These are phyloP conservation scores for Psettodes erumei DNA, from an alignment of 2,113 vertebrate genomes.

Conservation along the genomic window DNA sequence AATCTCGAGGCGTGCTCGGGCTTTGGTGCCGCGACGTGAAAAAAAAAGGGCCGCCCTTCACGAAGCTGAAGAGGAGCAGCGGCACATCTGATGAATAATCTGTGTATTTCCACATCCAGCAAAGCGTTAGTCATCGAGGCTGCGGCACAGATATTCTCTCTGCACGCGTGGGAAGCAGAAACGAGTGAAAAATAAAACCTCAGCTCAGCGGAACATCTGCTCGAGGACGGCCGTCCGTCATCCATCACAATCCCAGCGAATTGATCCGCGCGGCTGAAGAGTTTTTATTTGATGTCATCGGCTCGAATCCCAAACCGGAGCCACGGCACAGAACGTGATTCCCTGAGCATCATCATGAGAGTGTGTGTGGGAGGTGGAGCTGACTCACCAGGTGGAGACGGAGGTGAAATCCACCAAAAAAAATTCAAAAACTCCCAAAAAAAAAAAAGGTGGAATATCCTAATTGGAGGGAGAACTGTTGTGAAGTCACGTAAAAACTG, in stretches of 20 bases:
- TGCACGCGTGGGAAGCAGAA: slow-evolving; percentile 42
- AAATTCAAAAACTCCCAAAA: not conserved
- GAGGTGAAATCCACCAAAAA: slow-evolving; percentile 30
- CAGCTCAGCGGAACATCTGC: slow-evolving; percentile 24
- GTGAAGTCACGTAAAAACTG: too few relatives aligned
- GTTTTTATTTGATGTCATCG: slow-evolving; percentile 12
- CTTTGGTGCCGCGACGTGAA: slow-evolving; percentile 36
- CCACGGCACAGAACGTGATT: not conserved
- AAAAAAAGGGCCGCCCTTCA: slow-evolving; percentile 34
- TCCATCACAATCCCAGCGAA: not conserved
- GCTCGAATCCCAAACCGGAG: slow-evolving; percentile 15
- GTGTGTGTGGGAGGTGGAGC: slow-evolving; percentile 21
- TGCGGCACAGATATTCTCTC: slow-evolving; percentile 23
- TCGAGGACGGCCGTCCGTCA: not conserved
- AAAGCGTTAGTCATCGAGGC: slow-evolving; percentile 60
- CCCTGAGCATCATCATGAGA: too few relatives aligned
- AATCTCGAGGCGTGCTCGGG: slow-evolving; percentile 5
- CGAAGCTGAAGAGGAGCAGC: slow-evolving; percentile 30
- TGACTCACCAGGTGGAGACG: slow-evolving; percentile 53
- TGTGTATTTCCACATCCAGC: slow-evolving; percentile 43
- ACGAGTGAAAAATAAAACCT: slow-evolving; percentile 25
- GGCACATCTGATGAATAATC: slow-evolving; percentile 52
- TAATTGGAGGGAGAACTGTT: not conserved
- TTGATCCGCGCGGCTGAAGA: not conserved
- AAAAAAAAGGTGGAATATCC: not conserved